These are phyloP conservation scores for Cactoblastis cactorum DNA, from an alignment of 2,888 invertebrate genomes.

Conservation along the genomic window DNA sequence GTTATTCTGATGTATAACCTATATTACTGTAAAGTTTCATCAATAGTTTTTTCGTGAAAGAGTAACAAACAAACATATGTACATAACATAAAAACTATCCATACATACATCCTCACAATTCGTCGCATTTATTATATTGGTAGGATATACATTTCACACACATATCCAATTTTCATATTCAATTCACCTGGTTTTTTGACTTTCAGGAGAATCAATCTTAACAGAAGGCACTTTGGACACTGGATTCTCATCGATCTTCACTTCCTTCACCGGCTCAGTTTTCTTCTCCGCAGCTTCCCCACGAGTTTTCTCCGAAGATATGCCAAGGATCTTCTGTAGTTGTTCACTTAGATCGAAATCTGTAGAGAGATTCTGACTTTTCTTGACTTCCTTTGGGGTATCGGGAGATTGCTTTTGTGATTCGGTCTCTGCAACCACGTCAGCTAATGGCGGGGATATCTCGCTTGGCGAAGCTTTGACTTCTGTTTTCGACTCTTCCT, in stretches of 20 bases:
- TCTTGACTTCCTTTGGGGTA: slow-evolving; percentile 68
- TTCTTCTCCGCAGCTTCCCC: slow-evolving; percentile 57
- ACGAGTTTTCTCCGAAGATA: slow-evolving; percentile 68
- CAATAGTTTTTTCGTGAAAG: no score
- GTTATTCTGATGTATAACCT: no score
- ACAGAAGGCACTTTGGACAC: slow-evolving; percentile 63
- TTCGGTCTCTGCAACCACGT: slow-evolving; percentile 46
- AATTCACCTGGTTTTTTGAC: slow-evolving; percentile 57
- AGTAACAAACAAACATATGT: no score
- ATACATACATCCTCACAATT: no score
- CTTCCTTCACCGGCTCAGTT: slow-evolving; percentile 56
- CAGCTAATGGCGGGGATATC: slow-evolving; percentile 66
- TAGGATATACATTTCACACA: no score
- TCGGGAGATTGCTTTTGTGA: slow-evolving; percentile 68
- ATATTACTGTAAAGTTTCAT: no score
- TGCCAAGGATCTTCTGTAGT: slow-evolving; percentile 71
- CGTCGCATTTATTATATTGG: no score
- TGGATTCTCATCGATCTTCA: slow-evolving; percentile 59
- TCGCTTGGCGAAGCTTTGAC: slow-evolving; percentile 68
- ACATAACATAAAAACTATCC: no score
- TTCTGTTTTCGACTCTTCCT: slow-evolving; percentile 52
- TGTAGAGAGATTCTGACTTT: slow-evolving; percentile 72
- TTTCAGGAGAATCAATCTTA: slow-evolving; percentile 73
- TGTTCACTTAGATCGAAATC: slow-evolving; percentile 75
- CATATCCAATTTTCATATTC: neutral